These are phyloP conservation scores for Brachyopa scutellaris DNA, from an alignment of 2,888 invertebrate genomes.

Conservation along the genomic window DNA sequence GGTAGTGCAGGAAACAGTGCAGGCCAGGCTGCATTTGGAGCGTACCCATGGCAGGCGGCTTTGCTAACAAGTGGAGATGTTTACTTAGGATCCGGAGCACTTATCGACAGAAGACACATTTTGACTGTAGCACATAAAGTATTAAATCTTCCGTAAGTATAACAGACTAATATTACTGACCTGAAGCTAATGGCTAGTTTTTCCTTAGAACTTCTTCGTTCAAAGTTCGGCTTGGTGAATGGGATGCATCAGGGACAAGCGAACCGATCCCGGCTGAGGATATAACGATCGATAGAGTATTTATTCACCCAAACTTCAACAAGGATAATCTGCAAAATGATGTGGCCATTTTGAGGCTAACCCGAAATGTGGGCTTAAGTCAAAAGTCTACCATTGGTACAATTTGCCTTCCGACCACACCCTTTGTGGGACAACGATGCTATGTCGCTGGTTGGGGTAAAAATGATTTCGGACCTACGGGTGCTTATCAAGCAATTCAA, in stretches of 20 bases:
- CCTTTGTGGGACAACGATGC: slow-evolving; percentile 83
- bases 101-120: slow-evolving; percentile 86
- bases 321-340: slow-evolving; percentile 89
- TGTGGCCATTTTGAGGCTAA: slow-evolving; percentile 89
- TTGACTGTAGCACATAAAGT: slow-evolving; percentile 90
- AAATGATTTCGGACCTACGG: slow-evolving; percentile 85
- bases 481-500: slow-evolving; percentile 84
- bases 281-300: slow-evolving; percentile 84
- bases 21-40: slow-evolving; percentile 86
- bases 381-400: slow-evolving; percentile 84
- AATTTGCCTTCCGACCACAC: slow-evolving; percentile 83
- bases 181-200: neutral
- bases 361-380: slow-evolving; percentile 84
- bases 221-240: slow-evolving; percentile 89
- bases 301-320: slow-evolving; percentile 86
- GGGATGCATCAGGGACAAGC: slow-evolving; percentile 86
- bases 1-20: slow-evolving; percentile 78
- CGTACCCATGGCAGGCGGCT: slow-evolving; percentile 89
- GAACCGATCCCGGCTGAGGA: slow-evolving; percentile 87
- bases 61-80: slow-evolving; percentile 84
- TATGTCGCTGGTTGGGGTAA: slow-evolving; percentile 95
- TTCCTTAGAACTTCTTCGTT: slow-evolving; percentile 79
- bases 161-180: neutral
- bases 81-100: slow-evolving; percentile 88
- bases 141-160: slow-evolving; percentile 84